Conservation (phyloP, 2,888 invertebrate genomes). For the Himalopsyche anomala region DNA sequence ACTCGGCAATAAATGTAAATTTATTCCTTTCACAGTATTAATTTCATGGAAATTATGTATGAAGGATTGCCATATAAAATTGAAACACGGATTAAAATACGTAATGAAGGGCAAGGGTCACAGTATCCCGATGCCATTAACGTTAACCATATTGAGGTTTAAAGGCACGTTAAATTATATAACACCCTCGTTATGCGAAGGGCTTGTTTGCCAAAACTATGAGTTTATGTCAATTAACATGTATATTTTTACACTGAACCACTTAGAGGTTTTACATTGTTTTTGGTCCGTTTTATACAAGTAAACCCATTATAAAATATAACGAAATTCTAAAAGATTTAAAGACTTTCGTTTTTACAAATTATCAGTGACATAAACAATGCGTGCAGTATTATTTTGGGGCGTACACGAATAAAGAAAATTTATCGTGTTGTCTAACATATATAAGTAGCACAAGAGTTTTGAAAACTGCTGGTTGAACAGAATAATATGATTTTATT, state of each 20-base stretch:
- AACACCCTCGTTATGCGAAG: conserved; percentile 26
- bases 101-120: conserved; percentile 20
- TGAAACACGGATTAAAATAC: conserved; percentile 22
- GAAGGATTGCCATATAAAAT: conserved; percentile 30
- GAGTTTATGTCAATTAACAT: conserved; percentile 26
- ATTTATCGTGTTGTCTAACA: too few relatives aligned
- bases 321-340: too few relatives aligned
- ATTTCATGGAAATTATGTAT: conserved; percentile 30
- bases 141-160: conserved; percentile 22
- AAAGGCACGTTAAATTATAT: conserved; percentile 14
- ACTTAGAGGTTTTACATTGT: too few relatives aligned
- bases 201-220: conserved; percentile 17
- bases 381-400: too few relatives aligned
- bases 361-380: too few relatives aligned
- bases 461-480: too few relatives aligned
- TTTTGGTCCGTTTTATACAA: too few relatives aligned
- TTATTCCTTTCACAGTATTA: conserved; percentile 30
- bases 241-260: neutral
- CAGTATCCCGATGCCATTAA: conserved; percentile 18
- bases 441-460: too few relatives aligned
- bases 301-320: too few relatives aligned
- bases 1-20: conserved; percentile 30
- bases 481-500: too few relatives aligned
- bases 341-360: too few relatives aligned
- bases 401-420: too few relatives aligned